These are phyloP conservation scores for Anthopleura sola DNA, from an alignment of 64 coral and sea anemone species.

Conservation along the genomic window DNA sequence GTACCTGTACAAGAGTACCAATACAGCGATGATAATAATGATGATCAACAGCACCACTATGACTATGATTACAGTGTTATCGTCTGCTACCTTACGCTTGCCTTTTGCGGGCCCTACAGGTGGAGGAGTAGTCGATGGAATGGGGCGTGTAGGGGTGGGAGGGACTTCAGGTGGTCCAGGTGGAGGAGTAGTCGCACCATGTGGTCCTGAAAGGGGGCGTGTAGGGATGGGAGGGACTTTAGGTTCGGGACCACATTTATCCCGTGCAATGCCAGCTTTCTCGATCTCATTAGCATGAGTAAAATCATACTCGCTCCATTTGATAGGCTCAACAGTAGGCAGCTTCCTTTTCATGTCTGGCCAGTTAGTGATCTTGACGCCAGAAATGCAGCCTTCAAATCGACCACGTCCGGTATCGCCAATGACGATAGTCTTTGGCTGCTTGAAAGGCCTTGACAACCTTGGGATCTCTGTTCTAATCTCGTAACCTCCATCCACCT, in stretches of 20 bases:
- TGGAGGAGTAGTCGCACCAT: not conserved
- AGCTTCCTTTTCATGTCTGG: not conserved
- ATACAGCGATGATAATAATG: slow-evolving; percentile 44
- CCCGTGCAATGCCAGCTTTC: not conserved
- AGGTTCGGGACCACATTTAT: slow-evolving; percentile 38
- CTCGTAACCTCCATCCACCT: slow-evolving; percentile 29
- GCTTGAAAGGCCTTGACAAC: slow-evolving; percentile 24
- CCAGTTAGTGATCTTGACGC: slow-evolving; percentile 66
- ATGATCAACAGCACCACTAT: slow-evolving; percentile 78
- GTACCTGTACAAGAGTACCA: slow-evolving; percentile 79
- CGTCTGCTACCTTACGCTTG: slow-evolving; percentile 7
- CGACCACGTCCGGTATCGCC: slow-evolving; percentile 23
- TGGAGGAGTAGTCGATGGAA: not conserved
- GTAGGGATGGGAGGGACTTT: slow-evolving; percentile 62
- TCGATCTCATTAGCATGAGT: not conserved
- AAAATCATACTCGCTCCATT: slow-evolving; percentile 40
- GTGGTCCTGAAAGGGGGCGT: slow-evolving; percentile 24
- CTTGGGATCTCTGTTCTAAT: not conserved
- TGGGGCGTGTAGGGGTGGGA: slow-evolving; percentile 49
- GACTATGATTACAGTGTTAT: slow-evolving; percentile 70
- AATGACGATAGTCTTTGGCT: slow-evolving; percentile 43
- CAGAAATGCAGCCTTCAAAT: slow-evolving; percentile 75
- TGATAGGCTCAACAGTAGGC: slow-evolving; percentile 61
- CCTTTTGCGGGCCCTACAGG: not conserved
- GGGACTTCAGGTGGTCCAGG: slow-evolving; percentile 30